Conservation (phyloP, 2,888 invertebrate genomes). For the Empis livida region DNA sequence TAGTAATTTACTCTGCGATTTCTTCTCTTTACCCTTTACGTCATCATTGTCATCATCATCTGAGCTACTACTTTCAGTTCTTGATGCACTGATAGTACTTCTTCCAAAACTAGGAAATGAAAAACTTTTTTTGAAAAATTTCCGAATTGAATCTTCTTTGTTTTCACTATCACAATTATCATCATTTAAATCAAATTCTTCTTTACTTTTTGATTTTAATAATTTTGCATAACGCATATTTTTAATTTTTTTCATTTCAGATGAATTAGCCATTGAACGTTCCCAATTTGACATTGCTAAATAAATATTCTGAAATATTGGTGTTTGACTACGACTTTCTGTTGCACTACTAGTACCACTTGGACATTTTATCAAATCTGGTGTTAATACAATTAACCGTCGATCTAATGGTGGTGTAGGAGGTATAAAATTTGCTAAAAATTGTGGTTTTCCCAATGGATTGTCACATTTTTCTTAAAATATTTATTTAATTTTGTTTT, state of each 20-base stretch:
- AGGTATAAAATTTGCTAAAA: slow-evolving; percentile 15
- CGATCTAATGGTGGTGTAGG: slow-evolving; percentile 20
- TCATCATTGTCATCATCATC: too few species aligned
- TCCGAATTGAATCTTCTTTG: too few species aligned
- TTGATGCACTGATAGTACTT: too few species aligned
- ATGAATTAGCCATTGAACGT: slow-evolving; percentile 21
- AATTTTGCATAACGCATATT: slow-evolving; percentile 19
- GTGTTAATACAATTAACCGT: slow-evolving; percentile 15
- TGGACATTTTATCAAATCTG: slow-evolving; percentile 13
- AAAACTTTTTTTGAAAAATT: too few species aligned
- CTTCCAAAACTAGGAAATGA: too few species aligned
- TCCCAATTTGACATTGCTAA: slow-evolving; percentile 32
- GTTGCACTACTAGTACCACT: slow-evolving; percentile 19
- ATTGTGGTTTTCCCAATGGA: slow-evolving; percentile 6
- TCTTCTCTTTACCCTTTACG: too few species aligned
- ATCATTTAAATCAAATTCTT: slow-evolving; percentile 4
- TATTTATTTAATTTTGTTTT: neutral
- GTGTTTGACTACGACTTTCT: slow-evolving; percentile 36
- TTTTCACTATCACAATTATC: neutral
- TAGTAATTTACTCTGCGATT: too few species aligned
- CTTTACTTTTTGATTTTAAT: slow-evolving; percentile 12
- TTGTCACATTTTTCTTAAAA: neutral
- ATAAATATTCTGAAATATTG: slow-evolving; percentile 41
- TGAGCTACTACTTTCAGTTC: too few species aligned
- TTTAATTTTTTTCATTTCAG: slow-evolving; percentile 19